A percentile compares a stretch with the other conserved stretches of the same genome.
phyloP scores from a whole-genome alignment of 2,113 vertebrate genomes.

The Rhinogobius similis region DNA sequence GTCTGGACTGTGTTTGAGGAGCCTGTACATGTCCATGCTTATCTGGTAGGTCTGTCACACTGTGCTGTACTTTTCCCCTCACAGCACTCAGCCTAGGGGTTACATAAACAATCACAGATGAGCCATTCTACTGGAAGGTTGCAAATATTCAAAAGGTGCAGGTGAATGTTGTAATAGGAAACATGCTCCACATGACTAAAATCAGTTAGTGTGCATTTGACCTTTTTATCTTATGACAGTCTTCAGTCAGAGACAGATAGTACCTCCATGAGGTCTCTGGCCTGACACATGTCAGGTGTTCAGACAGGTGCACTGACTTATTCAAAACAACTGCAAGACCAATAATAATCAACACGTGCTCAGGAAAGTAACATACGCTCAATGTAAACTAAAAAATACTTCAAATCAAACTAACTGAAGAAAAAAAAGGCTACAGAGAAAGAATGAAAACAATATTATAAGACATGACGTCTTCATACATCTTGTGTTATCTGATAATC shows the following conservation, averaged over 20 bases:
- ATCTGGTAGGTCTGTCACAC: slow-evolving; percentile 46
- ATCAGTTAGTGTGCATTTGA: neutral
- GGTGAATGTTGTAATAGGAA: neutral
- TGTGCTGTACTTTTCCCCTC: neutral
- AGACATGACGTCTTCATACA: neutral
- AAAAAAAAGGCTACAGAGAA: neutral
- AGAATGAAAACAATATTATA: neutral
- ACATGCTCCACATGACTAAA: neutral
- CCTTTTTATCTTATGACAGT: slow-evolving; percentile 12
- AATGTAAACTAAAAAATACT: neutral
- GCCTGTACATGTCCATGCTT: slow-evolving; percentile 56
- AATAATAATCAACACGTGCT: neutral
- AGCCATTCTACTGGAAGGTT: neutral
- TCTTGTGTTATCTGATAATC: neutral
- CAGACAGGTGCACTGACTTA: neutral
- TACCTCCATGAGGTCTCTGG: neutral
- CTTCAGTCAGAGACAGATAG: neutral
- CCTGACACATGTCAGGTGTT: neutral
- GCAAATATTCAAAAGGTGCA: neutral
- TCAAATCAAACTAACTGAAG: neutral
- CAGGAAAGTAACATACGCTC: neutral
- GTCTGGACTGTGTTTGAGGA: slow-evolving; percentile 80
- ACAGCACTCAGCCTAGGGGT: neutral
- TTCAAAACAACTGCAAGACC: neutral
- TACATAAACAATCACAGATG: neutral